Base-by-base conservation (phyloP, 2,888 invertebrate species). In the Heteromyza rotundicornis region DNA sequence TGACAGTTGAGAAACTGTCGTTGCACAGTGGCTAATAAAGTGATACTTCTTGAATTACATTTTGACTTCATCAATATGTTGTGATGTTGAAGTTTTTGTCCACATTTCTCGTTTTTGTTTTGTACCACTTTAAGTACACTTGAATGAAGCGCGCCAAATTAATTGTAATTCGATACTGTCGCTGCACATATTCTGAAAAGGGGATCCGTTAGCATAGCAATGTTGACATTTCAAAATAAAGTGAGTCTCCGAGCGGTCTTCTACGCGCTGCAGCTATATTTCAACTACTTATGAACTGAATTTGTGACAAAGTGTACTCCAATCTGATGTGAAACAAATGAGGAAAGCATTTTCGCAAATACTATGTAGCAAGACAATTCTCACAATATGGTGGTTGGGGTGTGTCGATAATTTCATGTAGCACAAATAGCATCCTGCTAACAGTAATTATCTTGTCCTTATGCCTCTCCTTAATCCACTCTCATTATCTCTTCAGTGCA, bases 141-240 rank as follows among this genome's bases (percentile, higher is more conserved):
- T 80, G 77, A 79, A 70, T 72, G 73, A 67, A 79, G 77, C 74
- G 77, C 76, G 79, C 78, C 75, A 77, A 79, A 77, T 77, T 77
- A 62, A 74, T 69, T 73, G 79, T 70, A 79, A 79, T 69, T 22
- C 61, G 80, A 79, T 78, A 79, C 74, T 70, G 71, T 70, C 55
- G 40, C 57, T n/a, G n/a, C n/a, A n/a, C n/a, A n/a, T n/a, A n/a
- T n/a, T n/a, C n/a, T n/a, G n/a, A n/a, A n/a, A 64, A 70, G 69
- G 76, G 76, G 72, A 68, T 55, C 2, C 35, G n/a, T 24, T 40
- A 19, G 17, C 27, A 57, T 24, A 23, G 35, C 5, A 27, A 27
- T 27, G 27, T 27, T 27, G 27, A 27, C 27, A 27, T 27, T 5
- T 27, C 27, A 27, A 27, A 27, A 27, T 5, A 10, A 27, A 7